Evolutionary conservation across 2,888 invertebrate genomes (phyloP), one percentile per base, ranked within the genome.

Genomic region (Strigamia crassipes): DNA sequence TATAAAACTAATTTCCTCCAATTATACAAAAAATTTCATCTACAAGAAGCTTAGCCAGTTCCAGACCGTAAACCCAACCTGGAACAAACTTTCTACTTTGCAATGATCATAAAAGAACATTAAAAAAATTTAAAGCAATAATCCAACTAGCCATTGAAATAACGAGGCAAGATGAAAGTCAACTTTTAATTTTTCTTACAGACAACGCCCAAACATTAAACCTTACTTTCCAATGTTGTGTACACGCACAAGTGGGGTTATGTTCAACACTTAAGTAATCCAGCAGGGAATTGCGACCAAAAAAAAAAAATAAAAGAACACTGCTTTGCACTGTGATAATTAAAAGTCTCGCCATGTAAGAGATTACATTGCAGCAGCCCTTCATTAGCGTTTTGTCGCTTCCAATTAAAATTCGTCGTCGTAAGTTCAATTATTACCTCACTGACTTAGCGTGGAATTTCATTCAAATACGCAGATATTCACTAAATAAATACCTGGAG

Each of bases 251-350:
- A 66, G 10, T 66, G 66, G 66, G 66, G 66, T 66, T 66, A 66
- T 66, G 27, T 66, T 66, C 27, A 61, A 66, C 66, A 66, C 31
- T 66, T 13, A 66, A 66, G 66, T 66, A 66, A 66, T 66, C 66
- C 66, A 27, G 15, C 27, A 66, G 66, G 66, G 66, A 66, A 66
- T 66, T 66, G 66, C 12, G 23, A 10, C 23, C 10, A 10, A 10
- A 66, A 66, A 66, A 66, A 66, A 51, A 51, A 51, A 66, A 66
- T 27, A 4, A 15, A 66, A 31, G 66, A 66, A 66, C 66, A 66
- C 66, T 66, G 66, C 66, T 66, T 66, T 66, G 66, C 66, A 66
- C 66, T 66, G 66, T 66, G 66, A 66, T 66, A 66, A 66, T 66
- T 66, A 66, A 66, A 66, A 66, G 66, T 27, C 23, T 66, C 31